Evolutionary conservation across 1,140 invertebrate genomes (phyloP).

Genomic region (Meteorus sp.): DNA sequence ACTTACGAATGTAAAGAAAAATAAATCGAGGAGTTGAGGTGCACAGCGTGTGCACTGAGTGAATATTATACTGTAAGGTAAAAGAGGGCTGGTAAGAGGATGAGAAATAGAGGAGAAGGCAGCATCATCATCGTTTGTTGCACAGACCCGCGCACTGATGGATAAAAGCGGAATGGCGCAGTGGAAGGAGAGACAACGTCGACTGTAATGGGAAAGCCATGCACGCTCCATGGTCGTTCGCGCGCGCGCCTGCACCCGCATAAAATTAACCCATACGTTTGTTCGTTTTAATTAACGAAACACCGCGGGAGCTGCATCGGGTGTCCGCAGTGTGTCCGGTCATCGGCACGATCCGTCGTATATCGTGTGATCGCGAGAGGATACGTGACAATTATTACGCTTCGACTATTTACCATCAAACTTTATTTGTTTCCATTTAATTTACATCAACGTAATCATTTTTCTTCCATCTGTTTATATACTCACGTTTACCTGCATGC

Average conservation of each 20-base stretch:
- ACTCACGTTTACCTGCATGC: too few species aligned
- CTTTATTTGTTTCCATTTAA: not conserved
- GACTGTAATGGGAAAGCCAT: slow-evolving; percentile 56
- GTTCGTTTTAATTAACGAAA: slow-evolving; percentile 59
- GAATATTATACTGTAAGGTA: not conserved
- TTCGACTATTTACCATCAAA: slow-evolving; percentile 19
- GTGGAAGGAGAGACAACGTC: too few species aligned
- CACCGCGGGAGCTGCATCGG: slow-evolving; percentile 45
- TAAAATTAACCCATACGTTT: slow-evolving; percentile 56
- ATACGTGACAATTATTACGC: slow-evolving; percentile 31
- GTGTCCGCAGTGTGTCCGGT: slow-evolving; percentile 1
- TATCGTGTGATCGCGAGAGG: slow-evolving; percentile 35
- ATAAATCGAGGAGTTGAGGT: too few species aligned
- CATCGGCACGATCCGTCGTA: slow-evolving; percentile 20
- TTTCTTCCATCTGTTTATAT: too few species aligned
- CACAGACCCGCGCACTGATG: slow-evolving; percentile 14
- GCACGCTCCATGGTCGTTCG: slow-evolving; percentile 38
- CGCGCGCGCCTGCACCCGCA: slow-evolving; percentile 51
- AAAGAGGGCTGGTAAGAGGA: slow-evolving; percentile 4
- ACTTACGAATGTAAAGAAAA: too few species aligned
- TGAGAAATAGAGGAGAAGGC: not conserved
- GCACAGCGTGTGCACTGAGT: too few species aligned
- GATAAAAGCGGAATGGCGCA: too few species aligned
- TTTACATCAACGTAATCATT: too few species aligned
- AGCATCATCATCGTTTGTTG: slow-evolving; percentile 17